Percentiles rank a stretch among this genome's conserved stretches.
Evolutionary conservation across 92 coral and sea anemone genomes (phyloP).

Genomic region (Porites evermanni): DNA sequence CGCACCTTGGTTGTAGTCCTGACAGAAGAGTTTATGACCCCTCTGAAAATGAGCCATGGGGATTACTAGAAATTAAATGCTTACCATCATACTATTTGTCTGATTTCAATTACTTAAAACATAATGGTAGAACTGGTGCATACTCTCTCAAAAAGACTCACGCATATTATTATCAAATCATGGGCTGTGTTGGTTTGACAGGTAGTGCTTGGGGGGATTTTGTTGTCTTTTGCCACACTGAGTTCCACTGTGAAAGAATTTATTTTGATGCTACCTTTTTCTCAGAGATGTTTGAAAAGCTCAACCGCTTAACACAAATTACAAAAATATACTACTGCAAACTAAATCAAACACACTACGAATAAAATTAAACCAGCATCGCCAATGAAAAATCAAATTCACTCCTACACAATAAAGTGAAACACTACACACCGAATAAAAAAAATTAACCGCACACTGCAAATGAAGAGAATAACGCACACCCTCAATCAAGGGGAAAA

Average conservation of each 20-base stretch:
- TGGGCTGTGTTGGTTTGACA: slow-evolving; percentile 67
- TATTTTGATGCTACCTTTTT: slow-evolving; percentile 20
- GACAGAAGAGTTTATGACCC: slow-evolving; percentile 61
- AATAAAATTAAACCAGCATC: too few species aligned
- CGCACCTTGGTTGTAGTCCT: slow-evolving; percentile 74
- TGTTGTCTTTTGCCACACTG: slow-evolving; percentile 36
- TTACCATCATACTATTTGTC: slow-evolving; percentile 40
- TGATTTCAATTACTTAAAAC: slow-evolving; percentile 38
- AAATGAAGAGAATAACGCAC: too few species aligned
- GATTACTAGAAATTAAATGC: slow-evolving; percentile 65
- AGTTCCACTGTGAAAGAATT: slow-evolving; percentile 53
- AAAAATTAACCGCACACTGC: too few species aligned
- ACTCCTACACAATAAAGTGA: too few species aligned
- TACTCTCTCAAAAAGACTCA: slow-evolving; percentile 46
- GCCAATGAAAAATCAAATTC: too few species aligned
- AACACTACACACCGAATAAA: too few species aligned
- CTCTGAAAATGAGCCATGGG: slow-evolving; percentile 51
- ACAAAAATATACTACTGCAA: too few species aligned
- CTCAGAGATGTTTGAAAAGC: slow-evolving; percentile 29
- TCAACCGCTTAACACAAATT: not conserved
- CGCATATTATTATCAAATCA: slow-evolving; percentile 55
- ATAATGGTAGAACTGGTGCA: slow-evolving; percentile 35
- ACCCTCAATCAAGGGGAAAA: not conserved
- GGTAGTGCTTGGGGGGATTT: slow-evolving; percentile 59
- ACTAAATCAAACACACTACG: too few species aligned